phyloP scores from a whole-genome alignment of 2,797 vertebrate genomes.

The Girardinus metallicus region DNA sequence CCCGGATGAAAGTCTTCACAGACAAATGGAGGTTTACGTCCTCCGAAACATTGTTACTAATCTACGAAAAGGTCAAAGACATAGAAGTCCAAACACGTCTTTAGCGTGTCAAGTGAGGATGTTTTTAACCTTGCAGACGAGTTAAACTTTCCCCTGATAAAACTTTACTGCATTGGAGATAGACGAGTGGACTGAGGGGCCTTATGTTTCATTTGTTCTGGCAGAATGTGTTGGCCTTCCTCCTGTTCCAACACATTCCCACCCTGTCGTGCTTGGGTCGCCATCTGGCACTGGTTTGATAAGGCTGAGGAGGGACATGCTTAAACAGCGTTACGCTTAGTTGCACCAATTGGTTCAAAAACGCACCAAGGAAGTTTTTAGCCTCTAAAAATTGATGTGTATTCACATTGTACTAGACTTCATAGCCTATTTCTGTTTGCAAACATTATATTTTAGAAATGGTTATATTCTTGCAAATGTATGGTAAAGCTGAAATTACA shows the following conservation, averaged over 20 bases:
- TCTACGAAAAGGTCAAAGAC: slow-evolving; percentile 36
- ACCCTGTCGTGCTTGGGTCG: background rate
- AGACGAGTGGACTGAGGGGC: background rate
- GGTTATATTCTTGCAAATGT: background rate
- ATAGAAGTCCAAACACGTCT: slow-evolving; percentile 17
- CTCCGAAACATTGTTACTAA: slow-evolving; percentile 34
- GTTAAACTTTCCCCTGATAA: slow-evolving; percentile 14
- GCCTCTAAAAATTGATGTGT: background rate
- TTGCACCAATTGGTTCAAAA: background rate
- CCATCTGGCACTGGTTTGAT: background rate
- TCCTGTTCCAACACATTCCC: slow-evolving; percentile 10
- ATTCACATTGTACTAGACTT: background rate
- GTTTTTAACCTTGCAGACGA: background rate
- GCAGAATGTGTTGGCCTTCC: slow-evolving; percentile 4
- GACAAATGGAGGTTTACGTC: slow-evolving; percentile 36
- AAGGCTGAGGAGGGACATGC: slow-evolving; percentile 1
- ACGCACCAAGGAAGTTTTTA: background rate
- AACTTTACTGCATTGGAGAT: slow-evolving; percentile 3
- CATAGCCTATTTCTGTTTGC: background rate
- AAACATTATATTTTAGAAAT: background rate
- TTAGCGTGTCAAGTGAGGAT: slow-evolving; percentile 11
- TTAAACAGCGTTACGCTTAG: background rate
- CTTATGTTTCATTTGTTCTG: slow-evolving; percentile 12
- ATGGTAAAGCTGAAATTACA: background rate
- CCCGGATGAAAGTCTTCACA: slow-evolving; percentile 28